phyloP scores from a whole-genome alignment of 1,140 invertebrate species.

The Scaptodrosophila lebanonensis region DNA sequence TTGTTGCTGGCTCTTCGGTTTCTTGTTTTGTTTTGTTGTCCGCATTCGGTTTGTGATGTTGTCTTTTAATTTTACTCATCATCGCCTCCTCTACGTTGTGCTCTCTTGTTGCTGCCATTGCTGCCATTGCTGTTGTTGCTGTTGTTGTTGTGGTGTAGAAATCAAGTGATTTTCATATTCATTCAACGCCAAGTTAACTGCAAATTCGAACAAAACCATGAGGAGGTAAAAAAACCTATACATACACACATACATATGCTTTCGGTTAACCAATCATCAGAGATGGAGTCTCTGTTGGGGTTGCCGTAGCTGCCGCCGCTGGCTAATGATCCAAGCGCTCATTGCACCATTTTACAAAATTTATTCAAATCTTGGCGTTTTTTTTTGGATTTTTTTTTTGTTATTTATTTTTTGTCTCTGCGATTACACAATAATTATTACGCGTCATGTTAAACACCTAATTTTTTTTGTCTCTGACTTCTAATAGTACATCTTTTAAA shows the following conservation, averaged over 20 bases:
- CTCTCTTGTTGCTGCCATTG: background rate
- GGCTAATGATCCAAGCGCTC: conserved; percentile 54
- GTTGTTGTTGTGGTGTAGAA: conserved; percentile 41
- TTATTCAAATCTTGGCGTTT: conserved; percentile 60
- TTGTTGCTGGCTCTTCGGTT: conserved; percentile 1
- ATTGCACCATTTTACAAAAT: conserved; percentile 59
- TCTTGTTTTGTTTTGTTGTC: conserved; percentile 27
- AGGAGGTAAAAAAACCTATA: background rate
- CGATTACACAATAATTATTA: conserved; percentile 60
- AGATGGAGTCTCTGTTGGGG: no score
- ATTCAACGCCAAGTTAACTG: conserved; percentile 46
- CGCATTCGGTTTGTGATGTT: conserved; percentile 15
- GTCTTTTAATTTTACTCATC: conserved; percentile 43
- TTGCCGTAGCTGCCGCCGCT: conserved; percentile 25
- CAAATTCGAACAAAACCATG: conserved; percentile 46
- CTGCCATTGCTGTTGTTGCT: conserved; percentile 15
- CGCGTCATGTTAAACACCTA: conserved; percentile 19
- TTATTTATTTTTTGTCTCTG: conserved; percentile 29
- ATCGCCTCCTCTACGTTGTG: conserved; percentile 1
- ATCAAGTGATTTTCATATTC: conserved; percentile 67
- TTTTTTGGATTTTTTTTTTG: conserved; percentile 20
- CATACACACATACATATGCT: conserved; percentile 31
- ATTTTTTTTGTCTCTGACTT: conserved; percentile 26
- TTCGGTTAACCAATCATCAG: conserved; percentile 44
- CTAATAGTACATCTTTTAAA: conserved; percentile 12